Conservation (phyloP, 2,888 invertebrate genomes). For the Willowsia nigromaculata region DNA sequence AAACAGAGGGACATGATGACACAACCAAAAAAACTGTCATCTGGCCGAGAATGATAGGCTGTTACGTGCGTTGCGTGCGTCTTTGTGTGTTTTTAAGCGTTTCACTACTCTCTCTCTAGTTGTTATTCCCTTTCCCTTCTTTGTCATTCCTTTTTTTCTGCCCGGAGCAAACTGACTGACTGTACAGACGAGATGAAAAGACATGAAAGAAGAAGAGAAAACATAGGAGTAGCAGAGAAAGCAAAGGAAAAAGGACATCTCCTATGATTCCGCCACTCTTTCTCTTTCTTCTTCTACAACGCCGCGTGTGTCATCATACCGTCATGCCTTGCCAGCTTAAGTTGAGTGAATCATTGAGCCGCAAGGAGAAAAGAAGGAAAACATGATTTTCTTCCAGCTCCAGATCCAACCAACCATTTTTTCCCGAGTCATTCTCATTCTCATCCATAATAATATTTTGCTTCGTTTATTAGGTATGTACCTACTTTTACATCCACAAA, state of each 20-base stretch:
- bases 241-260: background rate
- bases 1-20: background rate
- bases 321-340: conserved; percentile 28
- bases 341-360: conserved; percentile 68
- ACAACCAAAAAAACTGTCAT: conserved; percentile 48
- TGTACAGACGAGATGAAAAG: background rate
- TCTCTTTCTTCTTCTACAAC: background rate
- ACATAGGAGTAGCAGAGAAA: background rate
- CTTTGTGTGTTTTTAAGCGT: background rate
- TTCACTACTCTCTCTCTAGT: background rate
- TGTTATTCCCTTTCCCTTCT: background rate
- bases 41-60: conserved; percentile 51
- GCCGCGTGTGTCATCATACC: too few species aligned
- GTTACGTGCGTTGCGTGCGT: background rate
- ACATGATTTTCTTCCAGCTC: conserved; percentile 23
- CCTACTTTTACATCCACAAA: too few species aligned
- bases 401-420: conserved; percentile 45
- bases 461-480: background rate
- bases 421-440: conserved; percentile 19
- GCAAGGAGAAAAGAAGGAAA: conserved; percentile 24
- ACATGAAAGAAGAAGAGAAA: background rate
- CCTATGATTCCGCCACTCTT: background rate
- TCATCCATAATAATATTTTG: conserved; percentile 24
- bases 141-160: conserved; percentile 40
- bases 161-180: conserved; percentile 44